phyloP scores from a whole-genome alignment of 2,797 vertebrate genomes.

The Mus minutoides region DNA sequence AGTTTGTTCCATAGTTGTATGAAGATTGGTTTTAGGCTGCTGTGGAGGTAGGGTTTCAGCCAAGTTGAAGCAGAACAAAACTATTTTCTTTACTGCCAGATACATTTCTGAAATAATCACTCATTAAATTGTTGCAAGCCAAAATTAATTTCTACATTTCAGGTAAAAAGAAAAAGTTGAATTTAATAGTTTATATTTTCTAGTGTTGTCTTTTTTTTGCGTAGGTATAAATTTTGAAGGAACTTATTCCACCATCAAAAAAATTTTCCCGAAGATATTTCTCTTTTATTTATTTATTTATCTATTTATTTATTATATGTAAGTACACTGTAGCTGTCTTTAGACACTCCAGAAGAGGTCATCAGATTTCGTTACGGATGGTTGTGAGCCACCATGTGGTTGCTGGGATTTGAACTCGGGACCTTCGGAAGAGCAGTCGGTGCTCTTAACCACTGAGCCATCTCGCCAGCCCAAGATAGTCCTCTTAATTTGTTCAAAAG shows the following conservation, averaged over 20 bases:
- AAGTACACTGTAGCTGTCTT: too few relatives aligned
- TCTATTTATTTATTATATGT: too few relatives aligned
- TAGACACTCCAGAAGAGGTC: too few relatives aligned
- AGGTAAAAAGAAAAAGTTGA: neutral
- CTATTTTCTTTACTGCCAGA: neutral
- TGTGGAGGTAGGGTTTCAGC: neutral
- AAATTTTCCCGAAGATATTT: too few relatives aligned
- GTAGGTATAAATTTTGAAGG: neutral
- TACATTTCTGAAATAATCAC: conserved; percentile 25
- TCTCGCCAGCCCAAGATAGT: neutral
- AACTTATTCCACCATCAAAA: neutral
- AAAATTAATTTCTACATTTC: conserved; percentile 16
- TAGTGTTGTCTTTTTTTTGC: neutral
- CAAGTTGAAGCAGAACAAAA: neutral
- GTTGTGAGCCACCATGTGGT: too few relatives aligned
- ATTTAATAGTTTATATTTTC: neutral
- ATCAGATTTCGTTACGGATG: too few relatives aligned
- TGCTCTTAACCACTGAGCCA: too few relatives aligned
- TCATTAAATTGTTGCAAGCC: conserved; percentile 8
- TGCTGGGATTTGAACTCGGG: too few relatives aligned
- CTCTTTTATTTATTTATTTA: too few relatives aligned
- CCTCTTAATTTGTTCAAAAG: conserved; percentile 5
- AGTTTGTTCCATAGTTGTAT: neutral
- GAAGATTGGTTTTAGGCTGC: neutral
- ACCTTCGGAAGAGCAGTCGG: too few relatives aligned